Conservation (phyloP, 2,888 invertebrate species). For the Poecilobothrus nobilitatus region DNA sequence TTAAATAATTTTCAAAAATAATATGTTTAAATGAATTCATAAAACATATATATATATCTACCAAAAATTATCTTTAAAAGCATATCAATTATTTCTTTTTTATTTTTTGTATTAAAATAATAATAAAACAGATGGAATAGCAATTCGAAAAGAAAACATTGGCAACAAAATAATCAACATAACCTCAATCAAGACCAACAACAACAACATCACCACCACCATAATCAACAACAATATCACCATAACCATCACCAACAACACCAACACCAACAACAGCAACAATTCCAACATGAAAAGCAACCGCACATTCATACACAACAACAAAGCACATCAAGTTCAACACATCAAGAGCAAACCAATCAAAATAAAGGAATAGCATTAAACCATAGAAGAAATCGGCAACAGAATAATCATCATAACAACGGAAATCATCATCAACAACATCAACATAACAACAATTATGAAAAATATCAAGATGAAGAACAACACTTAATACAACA, state of each 20-base stretch:
- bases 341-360: slow-evolving; percentile 13
- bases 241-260: not conserved
- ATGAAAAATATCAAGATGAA: slow-evolving; percentile 8
- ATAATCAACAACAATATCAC: slow-evolving; percentile 8
- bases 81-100: too few relatives aligned
- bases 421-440: slow-evolving; percentile 15
- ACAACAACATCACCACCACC: slow-evolving; percentile 29
- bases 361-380: slow-evolving; percentile 10
- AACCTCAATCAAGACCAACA: slow-evolving; percentile 22
- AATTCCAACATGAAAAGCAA: slow-evolving; percentile 21
- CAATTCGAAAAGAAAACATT: slow-evolving; percentile 32
- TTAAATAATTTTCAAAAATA: too few relatives aligned
- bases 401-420: slow-evolving; percentile 25
- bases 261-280: slow-evolving; percentile 30
- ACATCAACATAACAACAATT: not conserved
- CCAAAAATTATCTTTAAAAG: too few relatives aligned
- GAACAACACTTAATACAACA: not conserved
- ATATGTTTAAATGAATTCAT: too few relatives aligned
- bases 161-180: slow-evolving; percentile 30
- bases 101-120: too few relatives aligned
- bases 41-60: too few relatives aligned
- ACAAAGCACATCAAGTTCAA: slow-evolving; percentile 12
- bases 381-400: slow-evolving; percentile 22
- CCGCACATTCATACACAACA: slow-evolving; percentile 18
- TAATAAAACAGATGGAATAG: slow-evolving; percentile 27